A percentile compares a stretch with the other conserved stretches of the same genome.
Conservation (phyloP, 2,113 vertebrate genomes). For the Hiodon tergisus region DNA sequence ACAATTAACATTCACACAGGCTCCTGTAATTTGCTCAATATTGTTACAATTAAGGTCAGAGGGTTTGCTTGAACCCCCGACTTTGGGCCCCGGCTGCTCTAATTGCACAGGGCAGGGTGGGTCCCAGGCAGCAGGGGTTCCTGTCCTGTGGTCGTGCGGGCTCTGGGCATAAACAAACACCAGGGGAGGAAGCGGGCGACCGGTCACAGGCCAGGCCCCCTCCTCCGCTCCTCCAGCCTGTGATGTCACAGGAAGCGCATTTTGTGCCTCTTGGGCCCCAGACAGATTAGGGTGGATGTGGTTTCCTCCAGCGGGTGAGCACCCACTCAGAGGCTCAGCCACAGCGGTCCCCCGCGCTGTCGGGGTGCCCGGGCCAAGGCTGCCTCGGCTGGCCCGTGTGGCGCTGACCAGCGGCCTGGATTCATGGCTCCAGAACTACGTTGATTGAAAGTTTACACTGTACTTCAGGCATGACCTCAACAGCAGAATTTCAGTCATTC, state of each 20-base stretch:
- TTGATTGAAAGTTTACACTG: too few relatives aligned
- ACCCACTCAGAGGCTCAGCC: slow-evolving; percentile 57
- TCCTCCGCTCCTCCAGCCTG: slow-evolving; percentile 38
- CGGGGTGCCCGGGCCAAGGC: too few relatives aligned
- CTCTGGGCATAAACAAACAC: slow-evolving; percentile 53
- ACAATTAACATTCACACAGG: slow-evolving; percentile 16
- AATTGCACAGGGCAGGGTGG: slow-evolving; percentile 31
- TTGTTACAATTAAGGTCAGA: slow-evolving; percentile 21
- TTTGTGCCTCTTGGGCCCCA: slow-evolving; percentile 46
- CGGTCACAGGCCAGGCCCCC: slow-evolving; percentile 47
- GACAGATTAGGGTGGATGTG: slow-evolving; percentile 60
- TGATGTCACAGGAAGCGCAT: slow-evolving; percentile 58
- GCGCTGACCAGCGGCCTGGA: too few relatives aligned
- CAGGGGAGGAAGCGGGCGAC: slow-evolving; percentile 39
- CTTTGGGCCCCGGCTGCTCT: slow-evolving; percentile 10
- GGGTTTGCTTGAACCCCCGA: neutral
- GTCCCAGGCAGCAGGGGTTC: slow-evolving; percentile 44
- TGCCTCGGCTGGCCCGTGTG: too few relatives aligned
- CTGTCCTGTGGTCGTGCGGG: slow-evolving; percentile 59
- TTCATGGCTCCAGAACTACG: too few relatives aligned
- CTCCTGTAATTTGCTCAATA: slow-evolving; percentile 18
- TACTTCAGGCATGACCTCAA: too few relatives aligned
- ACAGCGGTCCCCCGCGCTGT: slow-evolving; percentile 40
- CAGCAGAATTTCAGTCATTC: too few relatives aligned
- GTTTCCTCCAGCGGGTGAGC: slow-evolving; percentile 52